Conservation (phyloP, 2,888 invertebrate genomes). For the Heliconius aoede region DNA sequence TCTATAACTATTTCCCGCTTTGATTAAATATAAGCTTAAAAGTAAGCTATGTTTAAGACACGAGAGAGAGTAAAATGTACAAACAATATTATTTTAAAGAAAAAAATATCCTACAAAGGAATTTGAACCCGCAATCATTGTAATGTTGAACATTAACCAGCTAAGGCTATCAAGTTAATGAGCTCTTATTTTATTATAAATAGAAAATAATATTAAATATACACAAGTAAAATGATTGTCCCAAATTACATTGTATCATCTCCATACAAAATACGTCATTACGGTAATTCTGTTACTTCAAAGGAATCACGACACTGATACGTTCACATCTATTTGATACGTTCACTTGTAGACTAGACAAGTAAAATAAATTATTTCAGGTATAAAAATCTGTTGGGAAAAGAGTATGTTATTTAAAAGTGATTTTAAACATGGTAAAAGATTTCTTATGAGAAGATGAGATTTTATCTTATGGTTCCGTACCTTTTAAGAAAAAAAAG, state of each 20-base stretch:
- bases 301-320: slow-evolving; percentile 7
- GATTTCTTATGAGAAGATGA: neutral
- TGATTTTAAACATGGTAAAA: neutral
- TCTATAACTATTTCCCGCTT: no score
- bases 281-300: neutral
- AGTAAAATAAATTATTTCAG: neutral
- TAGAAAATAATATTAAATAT: neutral
- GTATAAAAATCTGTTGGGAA: neutral
- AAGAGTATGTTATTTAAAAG: neutral
- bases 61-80: no score
- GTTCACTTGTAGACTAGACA: neutral
- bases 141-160: no score
- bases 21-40: no score
- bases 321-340: neutral
- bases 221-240: neutral
- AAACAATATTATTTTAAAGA: no score
- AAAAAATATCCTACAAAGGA: neutral
- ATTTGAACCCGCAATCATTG: neutral
- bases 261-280: slow-evolving; percentile 11
- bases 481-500: no score
- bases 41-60: no score
- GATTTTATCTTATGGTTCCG: no score
- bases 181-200: neutral
- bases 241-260: slow-evolving; percentile 1
- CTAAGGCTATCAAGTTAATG: neutral